Evolutionary conservation across 2,888 invertebrate species (phyloP).

Genomic region (Ophonus ardosiacus): DNA sequence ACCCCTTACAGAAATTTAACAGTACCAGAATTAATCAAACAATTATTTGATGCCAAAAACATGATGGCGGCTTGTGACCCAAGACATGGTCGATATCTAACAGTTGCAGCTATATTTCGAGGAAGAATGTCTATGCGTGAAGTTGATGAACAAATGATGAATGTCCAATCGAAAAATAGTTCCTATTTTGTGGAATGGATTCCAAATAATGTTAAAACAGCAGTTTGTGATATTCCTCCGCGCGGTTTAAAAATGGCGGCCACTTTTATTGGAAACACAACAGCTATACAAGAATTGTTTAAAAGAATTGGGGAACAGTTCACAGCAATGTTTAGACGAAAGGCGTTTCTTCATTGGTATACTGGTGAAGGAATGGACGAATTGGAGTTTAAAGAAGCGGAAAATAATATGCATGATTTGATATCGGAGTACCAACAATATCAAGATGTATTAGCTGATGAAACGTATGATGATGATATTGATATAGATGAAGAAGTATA

Average conservation of each 20-base stretch:
- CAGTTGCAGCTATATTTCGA: constrained; percentile 89
- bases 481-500: constrained; percentile 69
- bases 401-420: constrained; percentile 85
- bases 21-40: constrained; percentile 87
- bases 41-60: constrained; percentile 91
- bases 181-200: constrained; percentile 84
- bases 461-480: constrained; percentile 78
- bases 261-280: constrained; percentile 81
- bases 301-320: constrained; percentile 85
- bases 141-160: constrained; percentile 81
- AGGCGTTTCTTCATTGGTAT: constrained; percentile 89
- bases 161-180: constrained; percentile 83
- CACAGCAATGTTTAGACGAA: constrained; percentile 83
- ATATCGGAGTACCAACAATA: constrained; percentile 88
- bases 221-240: constrained; percentile 85
- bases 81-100: constrained; percentile 88
- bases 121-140: constrained; percentile 84
- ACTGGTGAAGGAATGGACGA: constrained; percentile 87
- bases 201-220: constrained; percentile 85
- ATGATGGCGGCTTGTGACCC: constrained; percentile 95
- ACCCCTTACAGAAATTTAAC: constrained; percentile 86
- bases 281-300: constrained; percentile 79
- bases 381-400: constrained; percentile 85
- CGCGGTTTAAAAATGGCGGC: constrained; percentile 83
- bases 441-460: constrained; percentile 81